Evolutionary conservation across 2,888 invertebrate species (phyloP), one percentile per base, ranked within the genome.

Genomic region (Dugesia japonica): DNA sequence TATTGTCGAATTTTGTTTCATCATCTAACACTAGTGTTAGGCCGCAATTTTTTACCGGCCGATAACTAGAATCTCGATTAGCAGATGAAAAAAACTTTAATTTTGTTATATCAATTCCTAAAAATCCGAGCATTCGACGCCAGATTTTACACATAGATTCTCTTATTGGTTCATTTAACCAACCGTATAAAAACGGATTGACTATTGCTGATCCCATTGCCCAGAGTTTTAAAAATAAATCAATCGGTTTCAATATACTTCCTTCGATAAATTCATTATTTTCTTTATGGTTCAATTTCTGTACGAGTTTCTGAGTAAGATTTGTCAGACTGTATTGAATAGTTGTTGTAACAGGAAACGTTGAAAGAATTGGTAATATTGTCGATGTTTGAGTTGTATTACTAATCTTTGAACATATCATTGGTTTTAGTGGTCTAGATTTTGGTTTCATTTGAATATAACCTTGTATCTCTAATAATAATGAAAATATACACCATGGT

Each of bases 101-200:
- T 56, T 56, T 56, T 56, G 56, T 7, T 20, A 56, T 56, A n/a
- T 56, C 23, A 20, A 56, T 56, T 56, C 56, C 56, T 13, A 56
- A 56, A 56, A 56, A 56, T n/a, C 71, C 27, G 15, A 75, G 31
- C 1, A 75, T 38, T 75, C 75, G 42, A 4, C 75, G 23, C 75
- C 75, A 75, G 23, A 75, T 26, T 20, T 71, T 42, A 42, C 42
- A 56, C 75, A 76, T 76, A 1, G 72, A 72, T 26, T 76, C 76
- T 7, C 71, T 38, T 56, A 77, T 71, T 1, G 77, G 71, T 27
- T 78, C 78, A 26, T 73, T 78, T 1, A 78, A 33, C 78, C 77
- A 77, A 71, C 77, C 77, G 28, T 77, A 77, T 7, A 77, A 76
- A 78, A 78, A 77, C 26, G 77, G 77, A 33, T 77, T 77, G 9